Evolutionary conservation across 1,140 invertebrate species (phyloP).

Genomic region (Harlomillsia oculata): DNA sequence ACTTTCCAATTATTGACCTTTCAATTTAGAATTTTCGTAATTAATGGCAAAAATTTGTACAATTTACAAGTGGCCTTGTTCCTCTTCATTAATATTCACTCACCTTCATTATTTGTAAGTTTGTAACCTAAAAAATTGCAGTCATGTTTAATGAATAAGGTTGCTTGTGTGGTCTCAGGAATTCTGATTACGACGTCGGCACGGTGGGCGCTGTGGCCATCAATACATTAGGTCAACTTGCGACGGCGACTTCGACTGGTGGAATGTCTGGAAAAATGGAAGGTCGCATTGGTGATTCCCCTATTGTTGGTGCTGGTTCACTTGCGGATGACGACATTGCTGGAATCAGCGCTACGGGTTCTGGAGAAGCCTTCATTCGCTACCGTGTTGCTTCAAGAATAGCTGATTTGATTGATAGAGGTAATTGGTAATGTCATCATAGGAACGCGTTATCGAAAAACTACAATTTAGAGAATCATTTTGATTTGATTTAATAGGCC

Average conservation of each 20-base stretch:
- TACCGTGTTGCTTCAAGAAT: constrained; percentile 65
- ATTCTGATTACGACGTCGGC: constrained; percentile 26
- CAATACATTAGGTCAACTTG: constrained; percentile 42
- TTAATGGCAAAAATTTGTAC: too few species aligned
- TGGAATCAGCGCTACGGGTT: constrained; percentile 64
- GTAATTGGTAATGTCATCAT: constrained; percentile 40
- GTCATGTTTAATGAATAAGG: too few species aligned
- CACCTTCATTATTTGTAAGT: too few species aligned
- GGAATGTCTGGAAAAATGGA: constrained; percentile 43
- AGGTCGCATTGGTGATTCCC: constrained; percentile 45
- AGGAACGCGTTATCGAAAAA: too few species aligned
- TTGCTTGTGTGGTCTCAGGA: too few species aligned
- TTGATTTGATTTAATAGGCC: constrained; percentile 34
- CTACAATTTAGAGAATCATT: neutral
- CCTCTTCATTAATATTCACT: too few species aligned
- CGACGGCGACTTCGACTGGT: constrained; percentile 46
- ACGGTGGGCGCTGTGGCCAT: constrained; percentile 48
- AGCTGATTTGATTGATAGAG: constrained; percentile 52
- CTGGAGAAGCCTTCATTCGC: constrained; percentile 65
- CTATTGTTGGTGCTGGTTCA: constrained; percentile 53
- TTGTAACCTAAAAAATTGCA: too few species aligned
- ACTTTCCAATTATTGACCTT: too few species aligned
- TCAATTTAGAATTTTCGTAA: too few species aligned
- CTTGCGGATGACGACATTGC: constrained; percentile 60
- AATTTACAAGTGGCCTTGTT: too few species aligned